Base-by-base conservation (phyloP, 2,113 vertebrate genomes). In the Cervus canadensis region DNA sequence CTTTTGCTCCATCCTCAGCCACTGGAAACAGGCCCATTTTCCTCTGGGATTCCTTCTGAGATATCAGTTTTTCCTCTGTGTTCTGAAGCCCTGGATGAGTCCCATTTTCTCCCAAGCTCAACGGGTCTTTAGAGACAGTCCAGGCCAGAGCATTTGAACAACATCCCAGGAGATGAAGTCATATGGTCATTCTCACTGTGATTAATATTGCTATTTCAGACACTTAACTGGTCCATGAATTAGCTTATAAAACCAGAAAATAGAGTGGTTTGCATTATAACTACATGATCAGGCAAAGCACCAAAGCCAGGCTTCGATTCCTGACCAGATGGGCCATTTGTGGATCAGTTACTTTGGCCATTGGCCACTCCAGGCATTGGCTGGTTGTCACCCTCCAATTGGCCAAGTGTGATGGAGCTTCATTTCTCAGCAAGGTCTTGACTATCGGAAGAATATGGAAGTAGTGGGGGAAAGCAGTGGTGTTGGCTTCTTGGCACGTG, bases 251-350 rank as follows among this genome's bases (percentile, higher is more conserved):
- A 96, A 86, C 83, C 36, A 64, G 91, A 36, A 89, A 94, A 89
- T 57, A 96, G 91, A 95, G 67, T 10, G 45, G 33, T 62, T 86
- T 91, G 78, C 57, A 71, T 95, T 91, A 83, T 83, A 96, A 74
- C 87, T 84, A 19, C 5, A 23, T 2, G 48, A 36, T 59, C 25
- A 92, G 71, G 67, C 64, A 36, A 52, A 81, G 62, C 50, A 54
- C 36, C 40, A 78, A 83, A 71, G 86, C 82, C 81, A 91, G 91
- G 56, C 36, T 56, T 96, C 54, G 43, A 5, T 43, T 67, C 23
- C 88, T 71, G 91, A 91, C 88, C 97, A 96, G 96, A 97, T 94
- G 93, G 97, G 21, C 94, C 56, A 84, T 97, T 59, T 97, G 95
- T 89, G 91, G 91, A 74, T 96, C 56, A 79, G 96, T 91, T 93